Conservation (phyloP, 2,113 vertebrate genomes). For the Silurus asotus region DNA sequence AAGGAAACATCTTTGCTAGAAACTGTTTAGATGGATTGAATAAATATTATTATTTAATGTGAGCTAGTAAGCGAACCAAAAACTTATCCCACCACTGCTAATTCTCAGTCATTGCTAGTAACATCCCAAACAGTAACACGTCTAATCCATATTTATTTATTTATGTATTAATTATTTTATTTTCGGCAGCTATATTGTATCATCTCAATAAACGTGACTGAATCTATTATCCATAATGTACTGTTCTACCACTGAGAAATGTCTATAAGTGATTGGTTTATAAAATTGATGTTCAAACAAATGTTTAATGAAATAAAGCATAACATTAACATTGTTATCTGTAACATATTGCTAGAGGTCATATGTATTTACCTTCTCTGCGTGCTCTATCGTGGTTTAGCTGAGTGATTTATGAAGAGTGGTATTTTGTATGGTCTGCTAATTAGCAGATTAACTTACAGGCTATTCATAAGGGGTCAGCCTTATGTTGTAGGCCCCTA, state of each 20-base stretch:
- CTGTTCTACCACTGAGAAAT: background rate
- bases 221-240: background rate
- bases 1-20: background rate
- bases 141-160: no score
- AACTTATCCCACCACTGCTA: no score
- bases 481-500: background rate
- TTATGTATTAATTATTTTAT: background rate
- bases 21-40: background rate
- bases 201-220: background rate
- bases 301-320: background rate
- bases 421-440: background rate
- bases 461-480: background rate
- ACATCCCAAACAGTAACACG: no score
- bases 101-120: no score
- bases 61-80: background rate
- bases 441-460: slow-evolving; percentile 12
- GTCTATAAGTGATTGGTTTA: background rate
- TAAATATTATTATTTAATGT: background rate
- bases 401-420: slow-evolving; percentile 12
- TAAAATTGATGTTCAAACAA: background rate
- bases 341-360: background rate
- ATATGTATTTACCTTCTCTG: background rate
- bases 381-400: background rate
- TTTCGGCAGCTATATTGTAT: background rate
- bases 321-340: background rate